A percentile compares a stretch with the other conserved stretches of the same genome.
Evolutionary conservation across 2,113 vertebrate genomes (phyloP).

Genomic region (Pterocles orientalis): DNA sequence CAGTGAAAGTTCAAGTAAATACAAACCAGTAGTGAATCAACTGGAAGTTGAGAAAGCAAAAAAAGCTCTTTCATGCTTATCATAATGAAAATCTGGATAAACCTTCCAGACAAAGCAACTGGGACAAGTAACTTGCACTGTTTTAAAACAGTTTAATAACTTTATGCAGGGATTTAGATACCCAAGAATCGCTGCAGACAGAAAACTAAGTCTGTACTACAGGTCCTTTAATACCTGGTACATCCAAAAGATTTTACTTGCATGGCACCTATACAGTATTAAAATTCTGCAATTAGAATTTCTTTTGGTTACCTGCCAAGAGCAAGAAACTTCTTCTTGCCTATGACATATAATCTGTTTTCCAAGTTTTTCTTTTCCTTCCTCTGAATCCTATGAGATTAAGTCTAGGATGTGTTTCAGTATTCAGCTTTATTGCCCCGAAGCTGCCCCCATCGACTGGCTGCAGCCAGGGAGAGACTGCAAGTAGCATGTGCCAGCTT

Average conservation of each 20-base stretch:
- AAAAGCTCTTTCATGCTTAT: background rate
- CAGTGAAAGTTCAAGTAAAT: background rate
- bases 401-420: background rate
- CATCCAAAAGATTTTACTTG: background rate
- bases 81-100: background rate
- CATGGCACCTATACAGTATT: background rate
- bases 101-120: background rate
- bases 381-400: background rate
- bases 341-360: background rate
- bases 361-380: background rate
- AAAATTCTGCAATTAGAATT: background rate
- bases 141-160: background rate
- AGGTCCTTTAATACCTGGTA: background rate
- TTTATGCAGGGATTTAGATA: background rate
- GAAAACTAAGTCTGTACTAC: background rate
- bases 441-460: background rate
- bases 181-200: background rate
- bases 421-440: background rate
- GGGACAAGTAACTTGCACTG: background rate
- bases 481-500: background rate
- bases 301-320: background rate
- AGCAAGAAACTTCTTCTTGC: background rate
- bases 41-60: background rate
- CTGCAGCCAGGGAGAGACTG: background rate
- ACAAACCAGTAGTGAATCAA: background rate